A percentile compares a stretch with the other conserved stretches of the same genome.
Evolutionary conservation across 2,113 vertebrate species (phyloP).

Genomic region (Leuciscus idus): DNA sequence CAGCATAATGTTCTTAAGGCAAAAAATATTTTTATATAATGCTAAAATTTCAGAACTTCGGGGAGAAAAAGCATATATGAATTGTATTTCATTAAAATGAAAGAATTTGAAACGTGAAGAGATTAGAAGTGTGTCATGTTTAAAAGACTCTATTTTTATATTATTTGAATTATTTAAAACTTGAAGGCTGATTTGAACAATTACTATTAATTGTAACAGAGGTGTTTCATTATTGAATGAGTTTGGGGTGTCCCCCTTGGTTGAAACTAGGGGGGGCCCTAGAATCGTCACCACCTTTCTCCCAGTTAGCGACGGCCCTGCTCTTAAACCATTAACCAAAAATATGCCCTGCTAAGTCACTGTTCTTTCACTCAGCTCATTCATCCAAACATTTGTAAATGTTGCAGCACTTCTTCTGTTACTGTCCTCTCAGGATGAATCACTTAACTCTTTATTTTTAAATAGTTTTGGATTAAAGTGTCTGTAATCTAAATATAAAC

Average conservation of each 20-base stretch:
- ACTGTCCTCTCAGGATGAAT: not conserved
- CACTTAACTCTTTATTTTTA: not conserved
- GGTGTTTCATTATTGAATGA: no score
- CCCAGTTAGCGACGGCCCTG: not conserved
- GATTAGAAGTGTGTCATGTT: no score
- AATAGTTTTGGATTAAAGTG: not conserved
- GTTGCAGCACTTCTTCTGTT: not conserved
- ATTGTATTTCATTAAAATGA: not conserved
- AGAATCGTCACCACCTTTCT: no score
- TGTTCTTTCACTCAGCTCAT: not conserved
- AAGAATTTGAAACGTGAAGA: no score
- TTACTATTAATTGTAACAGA: no score
- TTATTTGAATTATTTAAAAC: no score
- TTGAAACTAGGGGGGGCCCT: no score
- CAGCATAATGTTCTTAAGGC: not conserved
- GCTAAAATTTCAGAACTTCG: no score
- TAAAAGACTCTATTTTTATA: no score
- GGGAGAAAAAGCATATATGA: not conserved
- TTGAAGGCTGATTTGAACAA: no score
- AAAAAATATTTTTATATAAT: not conserved
- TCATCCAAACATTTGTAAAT: not conserved
- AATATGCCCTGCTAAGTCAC: not conserved
- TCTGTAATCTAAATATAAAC: not conserved
- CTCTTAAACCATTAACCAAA: conserved; percentile 18
- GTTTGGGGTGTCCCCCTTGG: no score